phyloP scores from a whole-genome alignment of 2,888 invertebrate genomes.

The Patella caerulea region DNA sequence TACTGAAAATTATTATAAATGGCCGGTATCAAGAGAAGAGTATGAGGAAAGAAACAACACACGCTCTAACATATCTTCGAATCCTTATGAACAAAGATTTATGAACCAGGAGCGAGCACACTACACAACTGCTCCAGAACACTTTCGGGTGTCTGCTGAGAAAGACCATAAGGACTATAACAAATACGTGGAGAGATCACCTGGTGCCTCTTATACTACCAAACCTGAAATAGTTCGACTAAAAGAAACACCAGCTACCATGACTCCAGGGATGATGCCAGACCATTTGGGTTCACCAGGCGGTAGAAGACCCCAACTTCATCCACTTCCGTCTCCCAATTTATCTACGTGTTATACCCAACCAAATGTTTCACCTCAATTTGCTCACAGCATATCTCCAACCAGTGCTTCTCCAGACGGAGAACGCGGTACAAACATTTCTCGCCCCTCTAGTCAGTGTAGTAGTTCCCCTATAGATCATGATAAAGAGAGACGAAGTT shows the following conservation, averaged over 20 bases:
- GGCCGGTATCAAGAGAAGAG: slow-evolving; percentile 19
- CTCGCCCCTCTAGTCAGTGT: slow-evolving; percentile 22
- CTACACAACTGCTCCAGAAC: not conserved
- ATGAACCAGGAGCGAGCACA: not conserved
- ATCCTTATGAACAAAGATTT: not conserved
- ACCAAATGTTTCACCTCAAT: slow-evolving; percentile 15
- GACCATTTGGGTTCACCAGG: slow-evolving; percentile 21
- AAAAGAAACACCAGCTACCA: slow-evolving; percentile 21
- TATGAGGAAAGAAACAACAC: slow-evolving; percentile 18
- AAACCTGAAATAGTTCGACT: not conserved
- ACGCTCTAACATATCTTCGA: not conserved
- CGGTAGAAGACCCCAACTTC: slow-evolving; percentile 31
- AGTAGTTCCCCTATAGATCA: slow-evolving; percentile 22
- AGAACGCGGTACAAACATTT: slow-evolving; percentile 1
- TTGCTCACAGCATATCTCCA: slow-evolving; percentile 7
- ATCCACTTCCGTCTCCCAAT: slow-evolving; percentile 32
- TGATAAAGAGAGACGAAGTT: slow-evolving; percentile 34
- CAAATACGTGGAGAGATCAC: not conserved
- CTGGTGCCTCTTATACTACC: slow-evolving; percentile 18
- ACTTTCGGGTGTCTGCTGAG: not conserved
- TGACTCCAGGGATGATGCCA: slow-evolving; percentile 15
- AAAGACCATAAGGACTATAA: not conserved
- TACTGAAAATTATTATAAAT: slow-evolving; percentile 23
- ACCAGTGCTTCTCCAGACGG: not conserved
- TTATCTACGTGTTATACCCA: slow-evolving; percentile 25